A percentile compares a stretch with the other conserved stretches of the same genome.
phyloP scores from a whole-genome alignment of 1,140 invertebrate species.

The Neodiprion pinetum region DNA sequence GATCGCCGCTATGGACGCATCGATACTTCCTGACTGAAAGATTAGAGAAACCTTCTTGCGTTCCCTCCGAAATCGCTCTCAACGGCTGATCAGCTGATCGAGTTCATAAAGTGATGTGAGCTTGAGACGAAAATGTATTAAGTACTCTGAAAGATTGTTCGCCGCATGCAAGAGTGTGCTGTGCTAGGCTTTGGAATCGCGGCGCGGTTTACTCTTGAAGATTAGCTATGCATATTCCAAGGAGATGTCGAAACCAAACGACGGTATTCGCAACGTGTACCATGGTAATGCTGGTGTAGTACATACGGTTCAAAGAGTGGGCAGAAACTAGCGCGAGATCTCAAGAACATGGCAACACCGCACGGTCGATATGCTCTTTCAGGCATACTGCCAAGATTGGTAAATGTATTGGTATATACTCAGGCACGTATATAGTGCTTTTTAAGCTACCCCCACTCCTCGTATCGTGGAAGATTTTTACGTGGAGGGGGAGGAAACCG shows the following conservation, averaged over 20 bases:
- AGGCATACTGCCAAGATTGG: conserved; percentile 64
- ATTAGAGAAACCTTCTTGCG: neutral
- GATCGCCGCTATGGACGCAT: neutral
- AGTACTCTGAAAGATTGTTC: no score
- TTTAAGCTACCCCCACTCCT: conserved; percentile 47
- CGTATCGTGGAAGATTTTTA: conserved; percentile 18
- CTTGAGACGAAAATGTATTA: no score
- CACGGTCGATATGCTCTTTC: conserved; percentile 63
- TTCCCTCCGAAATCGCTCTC: no score
- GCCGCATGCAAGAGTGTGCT: no score
- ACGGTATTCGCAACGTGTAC: conserved; percentile 39
- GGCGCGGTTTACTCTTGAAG: no score
- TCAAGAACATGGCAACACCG: conserved; percentile 58
- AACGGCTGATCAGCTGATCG: no score
- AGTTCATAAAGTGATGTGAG: no score
- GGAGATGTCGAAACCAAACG: no score
- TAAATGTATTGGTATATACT: conserved; percentile 49
- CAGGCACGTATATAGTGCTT: conserved; percentile 39
- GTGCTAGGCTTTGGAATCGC: no score
- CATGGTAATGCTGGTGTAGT: conserved; percentile 40
- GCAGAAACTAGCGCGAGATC: conserved; percentile 35
- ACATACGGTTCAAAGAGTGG: conserved; percentile 52
- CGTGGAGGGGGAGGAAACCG: conserved; percentile 31
- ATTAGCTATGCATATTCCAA: no score
- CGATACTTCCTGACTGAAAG: neutral